Evolutionary conservation across 2,113 vertebrate species (phyloP).

Genomic region (Dunckerocampus dactyliophorus): DNA sequence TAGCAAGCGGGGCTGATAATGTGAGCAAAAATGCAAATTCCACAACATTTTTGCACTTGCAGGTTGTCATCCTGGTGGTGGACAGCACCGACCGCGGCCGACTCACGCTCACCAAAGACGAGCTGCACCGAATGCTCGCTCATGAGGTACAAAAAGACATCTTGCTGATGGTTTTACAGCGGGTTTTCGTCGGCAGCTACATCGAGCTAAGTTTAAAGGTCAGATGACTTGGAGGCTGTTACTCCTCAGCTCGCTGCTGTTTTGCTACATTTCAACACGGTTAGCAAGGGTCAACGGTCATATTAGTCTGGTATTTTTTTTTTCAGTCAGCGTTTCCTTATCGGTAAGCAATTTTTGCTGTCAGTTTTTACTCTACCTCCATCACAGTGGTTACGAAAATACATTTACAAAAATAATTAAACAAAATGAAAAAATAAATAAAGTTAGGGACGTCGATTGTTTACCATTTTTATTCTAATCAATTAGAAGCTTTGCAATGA

Average conservation of each 20-base stretch:
- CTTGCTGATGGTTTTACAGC: background rate
- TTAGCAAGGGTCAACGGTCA: no score
- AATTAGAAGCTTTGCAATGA: no score
- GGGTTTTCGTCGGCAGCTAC: background rate
- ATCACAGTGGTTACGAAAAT: no score
- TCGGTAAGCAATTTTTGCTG: no score
- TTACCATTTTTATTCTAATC: no score
- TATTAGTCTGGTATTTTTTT: no score
- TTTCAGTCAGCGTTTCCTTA: no score
- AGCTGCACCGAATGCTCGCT: constrained; percentile 80
- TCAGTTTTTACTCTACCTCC: no score
- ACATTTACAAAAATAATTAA: no score
- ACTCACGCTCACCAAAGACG: constrained; percentile 73
- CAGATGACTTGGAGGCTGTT: background rate
- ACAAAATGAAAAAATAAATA: no score
- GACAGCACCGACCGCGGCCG: constrained; percentile 81
- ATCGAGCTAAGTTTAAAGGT: background rate
- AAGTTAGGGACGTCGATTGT: no score
- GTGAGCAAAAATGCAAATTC: background rate
- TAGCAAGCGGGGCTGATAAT: background rate
- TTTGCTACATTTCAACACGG: background rate
- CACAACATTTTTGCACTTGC: constrained; percentile 12
- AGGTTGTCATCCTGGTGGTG: constrained; percentile 84
- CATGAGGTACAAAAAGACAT: constrained; percentile 73
- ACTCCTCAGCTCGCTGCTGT: background rate